Evolutionary conservation across 2,888 invertebrate species (phyloP).

Genomic region (Amphipoea lucens): DNA sequence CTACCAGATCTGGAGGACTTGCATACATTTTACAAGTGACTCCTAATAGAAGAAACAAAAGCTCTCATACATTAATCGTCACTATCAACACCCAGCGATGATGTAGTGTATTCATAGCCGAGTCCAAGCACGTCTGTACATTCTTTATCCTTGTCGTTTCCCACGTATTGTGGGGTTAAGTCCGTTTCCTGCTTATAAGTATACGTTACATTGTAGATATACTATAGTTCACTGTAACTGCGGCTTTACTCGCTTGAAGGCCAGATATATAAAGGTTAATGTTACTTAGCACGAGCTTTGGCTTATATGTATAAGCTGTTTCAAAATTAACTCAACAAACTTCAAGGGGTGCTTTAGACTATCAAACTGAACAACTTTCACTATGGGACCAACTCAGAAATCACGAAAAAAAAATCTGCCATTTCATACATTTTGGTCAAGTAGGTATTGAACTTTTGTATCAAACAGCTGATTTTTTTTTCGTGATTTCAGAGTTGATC

Average conservation of each 20-base stretch:
- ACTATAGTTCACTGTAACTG: background rate
- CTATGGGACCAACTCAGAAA: no score
- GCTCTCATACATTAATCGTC: conserved; percentile 30
- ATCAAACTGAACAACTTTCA: no score
- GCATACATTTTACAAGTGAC: background rate
- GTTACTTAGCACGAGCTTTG: background rate
- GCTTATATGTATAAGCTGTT: no score
- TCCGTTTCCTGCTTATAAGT: conserved; percentile 16
- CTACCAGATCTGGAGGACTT: background rate
- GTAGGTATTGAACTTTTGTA: no score
- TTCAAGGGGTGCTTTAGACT: no score
- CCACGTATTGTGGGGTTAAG: conserved; percentile 28
- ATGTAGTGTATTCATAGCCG: conserved; percentile 26
- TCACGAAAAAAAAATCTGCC: no score
- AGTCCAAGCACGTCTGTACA: conserved; percentile 36
- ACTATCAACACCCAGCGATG: conserved; percentile 34
- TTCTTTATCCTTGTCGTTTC: conserved; percentile 46
- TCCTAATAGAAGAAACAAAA: conserved; percentile 11
- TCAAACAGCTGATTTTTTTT: no score
- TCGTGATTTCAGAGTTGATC: no score
- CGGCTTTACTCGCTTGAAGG: background rate
- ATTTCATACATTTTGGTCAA: no score
- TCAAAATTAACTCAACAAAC: no score
- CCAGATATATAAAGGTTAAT: background rate
- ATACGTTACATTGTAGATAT: background rate